These are phyloP conservation scores for Orthosia cruda DNA, from an alignment of 2,888 invertebrate species.

Conservation along the genomic window DNA sequence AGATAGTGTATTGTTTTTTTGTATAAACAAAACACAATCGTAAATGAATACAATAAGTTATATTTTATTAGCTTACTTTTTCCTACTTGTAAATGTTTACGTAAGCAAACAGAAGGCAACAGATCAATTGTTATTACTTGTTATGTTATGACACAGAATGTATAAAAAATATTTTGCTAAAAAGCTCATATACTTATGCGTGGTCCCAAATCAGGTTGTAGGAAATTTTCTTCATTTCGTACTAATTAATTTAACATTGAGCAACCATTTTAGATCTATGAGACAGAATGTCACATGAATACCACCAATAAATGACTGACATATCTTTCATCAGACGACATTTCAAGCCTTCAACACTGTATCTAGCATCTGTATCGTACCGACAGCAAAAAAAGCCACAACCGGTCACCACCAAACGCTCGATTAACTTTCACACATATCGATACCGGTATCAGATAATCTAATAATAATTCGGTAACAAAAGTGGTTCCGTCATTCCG, in stretches of 20 bases:
- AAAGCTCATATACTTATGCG: neutral
- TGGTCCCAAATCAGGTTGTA: neutral
- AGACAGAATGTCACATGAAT: conserved; percentile 10
- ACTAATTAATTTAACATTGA: neutral
- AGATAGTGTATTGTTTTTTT: conserved; percentile 8
- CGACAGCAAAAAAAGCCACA: conserved; percentile 25
- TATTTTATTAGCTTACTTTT: neutral
- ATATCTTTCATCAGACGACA: conserved; percentile 48
- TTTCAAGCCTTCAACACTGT: conserved; percentile 38
- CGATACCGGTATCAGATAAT: conserved; percentile 64
- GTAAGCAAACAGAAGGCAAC: too few relatives aligned
- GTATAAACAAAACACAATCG: conserved; percentile 14
- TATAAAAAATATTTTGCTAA: too few relatives aligned
- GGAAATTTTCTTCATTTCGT: too few relatives aligned
- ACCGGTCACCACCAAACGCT: conserved; percentile 29
- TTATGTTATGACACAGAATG: too few relatives aligned
- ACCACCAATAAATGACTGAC: conserved; percentile 20
- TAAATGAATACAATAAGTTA: neutral
- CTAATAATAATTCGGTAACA: conserved; percentile 59
- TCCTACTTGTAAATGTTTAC: too few relatives aligned
- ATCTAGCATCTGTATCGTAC: conserved; percentile 31
- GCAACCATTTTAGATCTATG: neutral
- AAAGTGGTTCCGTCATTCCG: conserved; percentile 56
- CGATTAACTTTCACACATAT: conserved; percentile 62
- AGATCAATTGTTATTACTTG: too few relatives aligned